Conservation (phyloP, 2,113 vertebrate genomes). For the Hystrix brachyura region DNA sequence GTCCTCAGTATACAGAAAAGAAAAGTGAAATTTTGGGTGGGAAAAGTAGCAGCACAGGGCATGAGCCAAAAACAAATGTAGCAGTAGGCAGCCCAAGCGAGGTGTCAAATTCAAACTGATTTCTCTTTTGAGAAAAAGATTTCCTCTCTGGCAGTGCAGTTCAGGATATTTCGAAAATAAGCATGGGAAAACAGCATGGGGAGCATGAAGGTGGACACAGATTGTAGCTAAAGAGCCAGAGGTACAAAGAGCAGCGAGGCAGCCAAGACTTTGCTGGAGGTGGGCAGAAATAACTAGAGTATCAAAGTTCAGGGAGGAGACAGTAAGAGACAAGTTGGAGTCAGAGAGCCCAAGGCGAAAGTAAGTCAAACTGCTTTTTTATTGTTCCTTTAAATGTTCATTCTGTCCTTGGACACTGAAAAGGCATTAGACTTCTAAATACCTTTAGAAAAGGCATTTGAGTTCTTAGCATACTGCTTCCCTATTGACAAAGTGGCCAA, state of each 20-base stretch:
- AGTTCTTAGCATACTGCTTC: not conserved
- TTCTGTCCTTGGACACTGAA: not conserved
- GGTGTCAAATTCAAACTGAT: conserved; percentile 58
- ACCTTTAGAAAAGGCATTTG: not conserved
- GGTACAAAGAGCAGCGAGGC: not conserved
- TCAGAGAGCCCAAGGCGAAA: not conserved
- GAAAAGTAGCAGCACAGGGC: conserved; percentile 22
- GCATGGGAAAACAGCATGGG: not conserved
- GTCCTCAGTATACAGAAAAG: not conserved
- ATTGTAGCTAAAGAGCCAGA: not conserved
- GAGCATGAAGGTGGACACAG: not conserved
- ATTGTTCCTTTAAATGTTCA: not conserved
- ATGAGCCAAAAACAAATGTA: conserved; percentile 50
- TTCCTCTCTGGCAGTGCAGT: not conserved
- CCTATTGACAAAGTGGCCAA: not conserved
- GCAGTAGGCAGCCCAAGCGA: not conserved
- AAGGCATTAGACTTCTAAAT: not conserved
- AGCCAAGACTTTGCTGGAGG: not conserved
- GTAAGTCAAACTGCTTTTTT: not conserved
- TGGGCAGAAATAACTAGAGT: not conserved
- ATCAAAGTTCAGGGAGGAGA: not conserved
- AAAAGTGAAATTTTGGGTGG: conserved; percentile 49
- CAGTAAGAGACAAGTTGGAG: not conserved
- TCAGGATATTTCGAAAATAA: not conserved
- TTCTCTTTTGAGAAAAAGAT: conserved; percentile 53